Conservation (phyloP, 2,113 vertebrate species). For the Puntigrus tetrazona region DNA sequence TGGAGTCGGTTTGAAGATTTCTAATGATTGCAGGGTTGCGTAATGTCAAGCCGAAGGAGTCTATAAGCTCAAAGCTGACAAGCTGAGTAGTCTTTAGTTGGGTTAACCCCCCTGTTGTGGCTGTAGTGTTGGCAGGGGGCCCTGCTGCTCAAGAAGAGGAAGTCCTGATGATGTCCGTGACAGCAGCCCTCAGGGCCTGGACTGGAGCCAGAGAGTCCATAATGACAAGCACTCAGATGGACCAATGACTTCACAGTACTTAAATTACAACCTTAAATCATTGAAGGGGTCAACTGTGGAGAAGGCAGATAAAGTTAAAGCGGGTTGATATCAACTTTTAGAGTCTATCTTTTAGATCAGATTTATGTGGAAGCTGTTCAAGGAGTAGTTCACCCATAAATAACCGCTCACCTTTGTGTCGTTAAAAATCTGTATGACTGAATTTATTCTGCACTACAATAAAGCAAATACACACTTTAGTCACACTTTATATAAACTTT, state of each 20-base stretch:
- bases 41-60: constrained; percentile 30
- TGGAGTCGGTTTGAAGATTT: constrained; percentile 4
- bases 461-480: no score
- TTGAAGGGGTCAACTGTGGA: background rate
- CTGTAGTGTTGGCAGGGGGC: constrained; percentile 43
- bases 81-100: constrained; percentile 39
- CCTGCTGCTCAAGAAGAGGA: constrained; percentile 49
- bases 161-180: constrained; percentile 49
- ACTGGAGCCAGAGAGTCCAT: constrained; percentile 39
- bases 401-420: background rate
- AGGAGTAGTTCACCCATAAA: background rate
- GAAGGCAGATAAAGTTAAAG: background rate
- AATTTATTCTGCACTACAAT: background rate
- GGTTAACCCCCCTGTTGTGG: constrained; percentile 42
- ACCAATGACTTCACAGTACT: constrained; percentile 45
- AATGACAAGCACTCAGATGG: constrained; percentile 32
- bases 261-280: constrained; percentile 35
- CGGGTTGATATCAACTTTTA: background rate
- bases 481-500: no score
- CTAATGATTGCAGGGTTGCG: constrained; percentile 20
- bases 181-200: constrained; percentile 49
- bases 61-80: constrained; percentile 41
- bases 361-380: background rate
- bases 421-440: background rate
- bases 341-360: background rate